Evolutionary conservation across 1,140 invertebrate genomes (phyloP), one percentile per base, ranked within the genome.

Genomic region (Aphelinus atriplicis): DNA sequence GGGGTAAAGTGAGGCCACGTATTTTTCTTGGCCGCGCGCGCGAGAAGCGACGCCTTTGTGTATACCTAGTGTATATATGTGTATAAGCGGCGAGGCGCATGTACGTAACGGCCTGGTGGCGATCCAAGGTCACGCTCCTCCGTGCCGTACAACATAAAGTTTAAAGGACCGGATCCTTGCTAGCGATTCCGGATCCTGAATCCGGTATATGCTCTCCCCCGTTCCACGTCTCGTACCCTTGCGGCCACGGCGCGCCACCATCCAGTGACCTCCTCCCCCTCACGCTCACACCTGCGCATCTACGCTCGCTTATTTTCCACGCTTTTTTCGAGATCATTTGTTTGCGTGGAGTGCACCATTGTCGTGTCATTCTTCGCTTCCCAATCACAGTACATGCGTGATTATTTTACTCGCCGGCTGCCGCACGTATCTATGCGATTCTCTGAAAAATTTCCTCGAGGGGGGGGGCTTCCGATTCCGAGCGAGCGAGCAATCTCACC

Each of bases 161-260:
- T 78, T 69, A 69, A 75, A 71, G 71, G 61, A 77, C 71, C 66
- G 61, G 58, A 71, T 71, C 71, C 77, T 10, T 7, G 45, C 7
- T 26, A 55, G 71, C 62, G 66, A 68, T 68, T 74, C 65, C 58
- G 51, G 43, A 74, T 63, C 66, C 65, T 68, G 57, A 73, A 73
- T 73, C 72, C 57, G 72, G 65, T 68, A 51, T 63, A 62, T 67
- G 3, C 10, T 3, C 61, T 7, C 9, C 1, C 10, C 4, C 42
- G 48, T 63, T 2, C 43, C 4, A 10, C 4, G 10, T 47, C 61
- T 66, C 64, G 64, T 71, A 69, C 66, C 53, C 66, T 55, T 60
- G 48, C 75, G 47, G 58, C 1, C 46, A 47, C 58, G 45, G 3
- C 26, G 26, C 26, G 26, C 26, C 26, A 26, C 26, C 26, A 26